Evolutionary conservation across 2,888 invertebrate species (phyloP), one percentile per base, ranked within the genome.

Genomic region (Ophioninae sp.): DNA sequence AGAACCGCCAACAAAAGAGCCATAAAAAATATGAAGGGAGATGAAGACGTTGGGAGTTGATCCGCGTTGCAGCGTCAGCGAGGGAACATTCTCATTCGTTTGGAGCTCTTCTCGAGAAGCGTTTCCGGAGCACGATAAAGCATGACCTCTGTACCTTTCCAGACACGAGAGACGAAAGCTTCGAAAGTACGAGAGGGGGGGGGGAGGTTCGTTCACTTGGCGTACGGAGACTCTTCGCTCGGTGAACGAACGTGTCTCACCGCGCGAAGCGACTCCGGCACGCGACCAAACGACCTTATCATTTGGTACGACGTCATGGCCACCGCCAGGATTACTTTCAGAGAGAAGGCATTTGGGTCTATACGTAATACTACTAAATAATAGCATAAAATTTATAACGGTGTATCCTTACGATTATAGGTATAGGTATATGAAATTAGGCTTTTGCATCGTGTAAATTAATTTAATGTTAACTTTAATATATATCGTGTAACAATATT

Each of bases 41-140:
- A 8, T 65, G 57, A 50, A n/a, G n/a, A n/a, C n/a, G 62, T 44
- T 7, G 17, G 37, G 81, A 68, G 72, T 80, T 73, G 61, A 80
- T 79, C 70, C 65, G 56, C 61, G 72, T 39, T 79, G 79, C 72
- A 41, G 56, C 62, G 73, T 77, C 41, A 73, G 68, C 73, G 44
- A 30, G 80, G 72, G 37, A 68, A 67, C 72, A 76, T 72, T 65
- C 74, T 79, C 80, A 76, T 83, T 83, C 83, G 80, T 82, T 77
- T 80, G 74, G 64, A 82, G 77, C 75, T 69, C 37, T 78, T 83
- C 77, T 76, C 78, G 84, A 84, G 82, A 82, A 85, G 68, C 82
- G 82, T 81, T 84, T 85, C 82, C 82, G 76, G 82, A 79, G 78
- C 80, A 76, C 81, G 84, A 84, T 84, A 85, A 85, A 84, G 80